phyloP scores from a whole-genome alignment of 2,888 invertebrate species.

The Pterostichus madidus region DNA sequence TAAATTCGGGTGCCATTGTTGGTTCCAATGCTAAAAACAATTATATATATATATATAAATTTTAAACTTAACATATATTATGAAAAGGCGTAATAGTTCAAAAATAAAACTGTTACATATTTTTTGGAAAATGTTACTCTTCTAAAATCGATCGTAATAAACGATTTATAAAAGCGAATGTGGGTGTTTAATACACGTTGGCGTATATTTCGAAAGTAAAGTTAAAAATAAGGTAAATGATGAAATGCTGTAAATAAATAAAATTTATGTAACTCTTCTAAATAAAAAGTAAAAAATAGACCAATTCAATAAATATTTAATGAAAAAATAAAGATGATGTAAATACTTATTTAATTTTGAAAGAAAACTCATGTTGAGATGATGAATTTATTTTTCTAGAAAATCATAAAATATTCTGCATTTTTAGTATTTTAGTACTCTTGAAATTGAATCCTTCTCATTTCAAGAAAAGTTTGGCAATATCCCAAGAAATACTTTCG shows the following conservation, averaged over 20 bases:
- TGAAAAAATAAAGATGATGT: too few species aligned
- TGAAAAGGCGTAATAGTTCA: background rate
- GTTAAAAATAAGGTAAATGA: constrained; percentile 2
- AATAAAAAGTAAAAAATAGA: background rate
- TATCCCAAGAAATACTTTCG: constrained; percentile 8
- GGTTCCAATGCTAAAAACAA: constrained; percentile 80
- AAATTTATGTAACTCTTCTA: background rate
- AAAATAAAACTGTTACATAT: constrained; percentile 38
- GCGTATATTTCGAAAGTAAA: background rate
- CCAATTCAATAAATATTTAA: too few species aligned
- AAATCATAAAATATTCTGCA: constrained; percentile 13
- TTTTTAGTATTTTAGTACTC: background rate
- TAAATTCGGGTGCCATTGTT: constrained; percentile 82
- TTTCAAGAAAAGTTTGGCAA: constrained; percentile 35
- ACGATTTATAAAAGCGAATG: constrained; percentile 15
- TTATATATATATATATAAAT: constrained; percentile 18
- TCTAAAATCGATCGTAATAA: constrained; percentile 16
- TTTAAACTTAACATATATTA: background rate
- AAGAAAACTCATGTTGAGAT: too few species aligned
- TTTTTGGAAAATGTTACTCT: constrained; percentile 20
- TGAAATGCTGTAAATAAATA: constrained; percentile 8
- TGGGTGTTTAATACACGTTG: constrained; percentile 3
- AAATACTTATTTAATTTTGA: too few species aligned
- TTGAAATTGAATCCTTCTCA: background rate
- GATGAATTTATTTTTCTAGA: background rate